phyloP scores from a whole-genome alignment of 2,113 vertebrate species.

The Syngnathus floridae region DNA sequence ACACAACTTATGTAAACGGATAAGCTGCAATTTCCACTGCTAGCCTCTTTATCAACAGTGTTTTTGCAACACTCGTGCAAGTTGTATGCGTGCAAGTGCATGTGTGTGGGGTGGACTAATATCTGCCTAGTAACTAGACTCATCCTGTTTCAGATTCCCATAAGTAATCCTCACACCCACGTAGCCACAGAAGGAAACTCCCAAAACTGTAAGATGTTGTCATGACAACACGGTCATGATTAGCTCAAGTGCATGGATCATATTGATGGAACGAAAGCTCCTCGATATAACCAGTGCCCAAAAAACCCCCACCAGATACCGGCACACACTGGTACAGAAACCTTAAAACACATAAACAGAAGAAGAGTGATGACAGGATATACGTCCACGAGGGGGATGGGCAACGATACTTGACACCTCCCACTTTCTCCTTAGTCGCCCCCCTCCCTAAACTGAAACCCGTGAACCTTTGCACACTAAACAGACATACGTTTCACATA shows the following conservation, averaged over 20 bases:
- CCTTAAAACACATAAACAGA: conserved; percentile 21
- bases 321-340: conserved; percentile 10
- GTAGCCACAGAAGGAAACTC: conserved; percentile 4
- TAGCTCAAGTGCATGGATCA: conserved; percentile 28
- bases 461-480: conserved; percentile 60
- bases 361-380: conserved; percentile 13
- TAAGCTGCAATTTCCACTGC: conserved; percentile 59
- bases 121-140: conserved; percentile 64
- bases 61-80: conserved; percentile 40
- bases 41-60: conserved; percentile 55
- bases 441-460: conserved; percentile 43
- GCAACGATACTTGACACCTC: conserved; percentile 54
- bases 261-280: conserved; percentile 14
- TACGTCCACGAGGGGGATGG: conserved; percentile 45
- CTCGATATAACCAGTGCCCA: conserved; percentile 8
- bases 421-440: conserved; percentile 49
- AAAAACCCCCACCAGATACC: conserved; percentile 9
- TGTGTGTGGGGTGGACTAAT: conserved; percentile 23
- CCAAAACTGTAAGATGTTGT: conserved; percentile 39
- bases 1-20: conserved; percentile 61
- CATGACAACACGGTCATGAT: conserved; percentile 34
- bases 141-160: conserved; percentile 47
- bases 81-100: conserved; percentile 32
- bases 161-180: conserved; percentile 41
- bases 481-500: conserved; percentile 45